Evolutionary conservation across 2,888 invertebrate genomes (phyloP).

Genomic region (Invenusta paracnida): DNA sequence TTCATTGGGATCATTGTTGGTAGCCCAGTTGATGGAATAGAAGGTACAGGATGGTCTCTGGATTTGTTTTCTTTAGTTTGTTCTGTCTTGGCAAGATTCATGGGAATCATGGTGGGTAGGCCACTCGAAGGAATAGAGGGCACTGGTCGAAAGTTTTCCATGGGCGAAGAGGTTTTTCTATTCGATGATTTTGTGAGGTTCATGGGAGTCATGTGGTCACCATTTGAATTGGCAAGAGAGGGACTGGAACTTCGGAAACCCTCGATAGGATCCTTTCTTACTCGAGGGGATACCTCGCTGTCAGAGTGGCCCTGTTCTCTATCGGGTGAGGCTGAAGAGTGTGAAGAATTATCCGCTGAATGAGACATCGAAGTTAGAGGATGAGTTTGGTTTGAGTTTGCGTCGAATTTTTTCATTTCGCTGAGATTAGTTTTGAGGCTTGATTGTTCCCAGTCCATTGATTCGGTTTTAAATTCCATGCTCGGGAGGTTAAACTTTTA

Average conservation of each 20-base stretch:
- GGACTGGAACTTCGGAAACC: background rate
- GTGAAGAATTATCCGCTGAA: background rate
- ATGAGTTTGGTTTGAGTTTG: background rate
- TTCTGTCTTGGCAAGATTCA: background rate
- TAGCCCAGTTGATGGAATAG: background rate
- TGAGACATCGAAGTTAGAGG: too few species aligned
- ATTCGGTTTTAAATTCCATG: background rate
- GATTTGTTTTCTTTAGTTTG: too few species aligned
- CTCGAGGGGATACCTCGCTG: background rate
- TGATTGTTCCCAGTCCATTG: slow-evolving; percentile 18
- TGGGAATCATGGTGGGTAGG: background rate
- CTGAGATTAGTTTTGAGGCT: background rate
- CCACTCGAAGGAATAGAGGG: slow-evolving; percentile 12
- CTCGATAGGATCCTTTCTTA: background rate
- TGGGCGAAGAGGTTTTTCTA: background rate
- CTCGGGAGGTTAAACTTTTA: background rate
- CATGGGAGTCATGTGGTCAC: background rate
- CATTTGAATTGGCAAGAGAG: background rate
- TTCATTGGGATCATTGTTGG: background rate
- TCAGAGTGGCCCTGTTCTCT: background rate
- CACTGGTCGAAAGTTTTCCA: background rate
- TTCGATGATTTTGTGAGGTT: background rate
- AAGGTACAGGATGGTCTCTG: too few species aligned
- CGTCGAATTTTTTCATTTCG: slow-evolving; percentile 5
- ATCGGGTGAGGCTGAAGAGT: background rate